These are phyloP conservation scores for Halichondria panicea DNA, from an alignment of 37 sponge, comb jelly and placozoan genomes.

Conservation along the genomic window DNA sequence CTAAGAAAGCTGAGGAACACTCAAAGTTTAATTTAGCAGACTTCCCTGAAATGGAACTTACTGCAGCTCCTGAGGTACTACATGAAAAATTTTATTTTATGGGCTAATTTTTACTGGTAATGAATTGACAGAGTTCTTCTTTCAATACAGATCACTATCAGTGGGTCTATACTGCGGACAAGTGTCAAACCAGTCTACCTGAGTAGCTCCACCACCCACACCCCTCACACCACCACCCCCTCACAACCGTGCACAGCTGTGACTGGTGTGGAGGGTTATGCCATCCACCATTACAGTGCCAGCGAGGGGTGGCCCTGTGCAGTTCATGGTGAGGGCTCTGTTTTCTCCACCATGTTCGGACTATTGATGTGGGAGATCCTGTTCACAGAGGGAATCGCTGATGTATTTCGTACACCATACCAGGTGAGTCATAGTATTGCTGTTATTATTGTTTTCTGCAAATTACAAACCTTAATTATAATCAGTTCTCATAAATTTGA, in stretches of 20 bases:
- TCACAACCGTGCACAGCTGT: too few relatives aligned
- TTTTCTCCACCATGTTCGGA: conserved; percentile 58
- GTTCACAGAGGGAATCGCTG: conserved; percentile 49
- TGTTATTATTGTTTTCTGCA: too few relatives aligned
- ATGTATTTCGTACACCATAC: conserved; percentile 72
- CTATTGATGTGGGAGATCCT: conserved; percentile 79
- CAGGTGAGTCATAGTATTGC: too few relatives aligned
- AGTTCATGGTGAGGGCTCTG: conserved; percentile 69
- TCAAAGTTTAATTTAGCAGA: conserved; percentile 11
- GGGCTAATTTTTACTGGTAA: background rate
- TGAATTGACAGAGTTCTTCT: background rate
- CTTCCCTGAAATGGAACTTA: conserved; percentile 37
- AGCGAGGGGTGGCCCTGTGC: conserved; percentile 68
- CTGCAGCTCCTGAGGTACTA: conserved; percentile 30
- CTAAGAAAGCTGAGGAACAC: background rate
- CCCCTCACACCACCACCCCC: too few relatives aligned
- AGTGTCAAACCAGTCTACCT: conserved; percentile 12
- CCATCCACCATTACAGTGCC: conserved; percentile 62
- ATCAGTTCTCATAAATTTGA: too few relatives aligned
- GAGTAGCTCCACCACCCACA: too few relatives aligned
- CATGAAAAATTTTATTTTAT: background rate
- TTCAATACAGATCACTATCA: conserved; percentile 7
- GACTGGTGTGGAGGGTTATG: conserved; percentile 62
- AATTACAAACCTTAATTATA: too few relatives aligned
- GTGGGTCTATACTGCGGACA: conserved; percentile 2